phyloP scores from a whole-genome alignment of 1,140 invertebrate genomes.

The Drosophila carrolli region DNA sequence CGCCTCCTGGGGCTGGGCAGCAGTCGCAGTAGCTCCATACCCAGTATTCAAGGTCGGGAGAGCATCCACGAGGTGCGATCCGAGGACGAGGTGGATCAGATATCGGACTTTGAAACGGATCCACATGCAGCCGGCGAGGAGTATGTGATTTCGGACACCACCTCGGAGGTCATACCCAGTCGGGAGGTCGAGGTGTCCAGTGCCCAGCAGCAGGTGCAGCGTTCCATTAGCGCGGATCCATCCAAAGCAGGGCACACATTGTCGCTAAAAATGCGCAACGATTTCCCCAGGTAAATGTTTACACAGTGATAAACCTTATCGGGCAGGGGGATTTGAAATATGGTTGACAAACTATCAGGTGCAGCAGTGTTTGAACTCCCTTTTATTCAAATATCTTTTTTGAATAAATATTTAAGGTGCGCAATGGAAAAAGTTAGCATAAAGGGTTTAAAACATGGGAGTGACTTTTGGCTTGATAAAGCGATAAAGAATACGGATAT shows the following conservation, averaged over 20 bases:
- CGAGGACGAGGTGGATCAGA: slow-evolving; percentile 79
- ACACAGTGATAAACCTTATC: slow-evolving; percentile 18
- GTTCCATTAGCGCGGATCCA: slow-evolving; percentile 66
- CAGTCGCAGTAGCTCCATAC: slow-evolving; percentile 43
- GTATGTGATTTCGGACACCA: slow-evolving; percentile 34
- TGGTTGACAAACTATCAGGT: slow-evolving; percentile 9
- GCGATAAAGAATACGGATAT: not conserved
- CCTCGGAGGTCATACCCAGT: slow-evolving; percentile 49
- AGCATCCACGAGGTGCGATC: slow-evolving; percentile 81
- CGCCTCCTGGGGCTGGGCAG: slow-evolving; percentile 27
- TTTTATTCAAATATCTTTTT: not conserved
- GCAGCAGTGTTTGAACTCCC: slow-evolving; percentile 5
- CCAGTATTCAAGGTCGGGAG: slow-evolving; percentile 25
- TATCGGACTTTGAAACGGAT: slow-evolving; percentile 72
- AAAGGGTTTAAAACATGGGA: no score
- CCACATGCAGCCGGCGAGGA: slow-evolving; percentile 18
- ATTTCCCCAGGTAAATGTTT: slow-evolving; percentile 72
- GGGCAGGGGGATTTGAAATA: not conserved
- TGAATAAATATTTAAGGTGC: not conserved
- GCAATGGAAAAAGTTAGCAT: not conserved
- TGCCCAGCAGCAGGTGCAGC: slow-evolving; percentile 47
- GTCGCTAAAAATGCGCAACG: slow-evolving; percentile 30
- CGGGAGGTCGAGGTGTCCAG: slow-evolving; percentile 1
- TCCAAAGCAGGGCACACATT: not conserved
- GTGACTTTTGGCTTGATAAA: not conserved